A percentile compares a stretch with the other conserved stretches of the same genome.
Evolutionary conservation across 2,113 vertebrate species (phyloP).

Genomic region (Bothrops jararaca): DNA sequence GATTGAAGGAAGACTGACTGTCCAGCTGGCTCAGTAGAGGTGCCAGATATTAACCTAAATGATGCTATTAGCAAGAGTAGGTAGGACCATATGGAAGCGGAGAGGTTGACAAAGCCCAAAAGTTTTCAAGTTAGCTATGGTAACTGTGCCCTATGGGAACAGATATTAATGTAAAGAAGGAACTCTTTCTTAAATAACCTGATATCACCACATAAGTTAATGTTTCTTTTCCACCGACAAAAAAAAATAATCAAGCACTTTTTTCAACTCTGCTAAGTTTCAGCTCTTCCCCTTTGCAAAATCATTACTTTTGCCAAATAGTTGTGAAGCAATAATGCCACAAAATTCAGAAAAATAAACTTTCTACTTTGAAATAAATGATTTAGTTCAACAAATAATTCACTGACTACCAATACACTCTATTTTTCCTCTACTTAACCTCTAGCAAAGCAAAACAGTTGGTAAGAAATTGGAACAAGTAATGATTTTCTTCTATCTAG

Average conservation of each 20-base stretch:
- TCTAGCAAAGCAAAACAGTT: neutral
- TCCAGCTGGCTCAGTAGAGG: neutral
- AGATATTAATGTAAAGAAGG: neutral
- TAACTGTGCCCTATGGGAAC: neutral
- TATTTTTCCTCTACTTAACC: neutral
- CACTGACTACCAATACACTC: neutral
- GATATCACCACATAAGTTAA: neutral
- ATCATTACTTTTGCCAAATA: no score
- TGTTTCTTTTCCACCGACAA: neutral
- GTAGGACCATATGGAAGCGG: neutral
- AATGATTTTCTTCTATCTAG: neutral
- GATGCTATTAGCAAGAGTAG: neutral
- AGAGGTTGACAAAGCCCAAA: neutral
- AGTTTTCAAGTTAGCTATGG: neutral
- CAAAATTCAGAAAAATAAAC: no score
- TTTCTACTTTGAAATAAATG: neutral
- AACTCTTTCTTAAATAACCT: neutral
- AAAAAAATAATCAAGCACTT: neutral
- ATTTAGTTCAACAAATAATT: neutral
- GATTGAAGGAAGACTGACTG: neutral
- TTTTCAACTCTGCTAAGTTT: neutral
- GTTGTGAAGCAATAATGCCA: neutral
- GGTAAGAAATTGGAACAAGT: neutral
- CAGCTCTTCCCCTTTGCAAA: neutral
- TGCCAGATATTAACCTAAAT: neutral